phyloP scores from a whole-genome alignment of 53 echinoderm and acorn worm genomes.

The Mesocentrotus franciscanus region DNA sequence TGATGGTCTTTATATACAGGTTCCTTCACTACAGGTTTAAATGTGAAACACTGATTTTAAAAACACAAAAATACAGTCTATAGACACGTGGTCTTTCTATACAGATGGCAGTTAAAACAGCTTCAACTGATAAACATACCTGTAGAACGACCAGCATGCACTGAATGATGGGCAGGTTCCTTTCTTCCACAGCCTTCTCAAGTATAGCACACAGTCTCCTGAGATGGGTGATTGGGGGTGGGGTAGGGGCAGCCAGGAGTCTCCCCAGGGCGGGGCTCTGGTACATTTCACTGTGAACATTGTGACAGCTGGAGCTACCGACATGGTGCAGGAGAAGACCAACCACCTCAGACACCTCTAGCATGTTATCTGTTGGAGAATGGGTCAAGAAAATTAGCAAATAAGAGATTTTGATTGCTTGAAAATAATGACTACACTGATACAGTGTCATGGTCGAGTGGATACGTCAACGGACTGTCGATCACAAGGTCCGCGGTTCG shows the following conservation, averaged over 20 bases:
- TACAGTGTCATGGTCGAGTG: no score
- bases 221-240: conserved; percentile 75
- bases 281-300: conserved; percentile 75
- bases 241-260: conserved; percentile 76
- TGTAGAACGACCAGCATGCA: conserved; percentile 89
- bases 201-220: conserved; percentile 78
- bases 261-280: conserved; percentile 68
- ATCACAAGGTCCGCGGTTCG: no score
- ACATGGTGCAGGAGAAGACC: conserved; percentile 83
- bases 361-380: conserved; percentile 51
- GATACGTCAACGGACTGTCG: no score
- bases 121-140: conserved; percentile 40
- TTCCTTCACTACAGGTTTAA: no score
- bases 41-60: no score
- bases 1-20: no score
- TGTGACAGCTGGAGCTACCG: conserved; percentile 91
- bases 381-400: background rate
- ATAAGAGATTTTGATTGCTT: background rate
- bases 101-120: no score
- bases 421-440: no score
- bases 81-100: no score
- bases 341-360: conserved; percentile 68
- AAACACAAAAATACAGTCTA: no score
- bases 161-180: conserved; percentile 72
- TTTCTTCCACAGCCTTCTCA: conserved; percentile 75